phyloP scores from a whole-genome alignment of 2,888 invertebrate species.

The Oligia strigilis region DNA sequence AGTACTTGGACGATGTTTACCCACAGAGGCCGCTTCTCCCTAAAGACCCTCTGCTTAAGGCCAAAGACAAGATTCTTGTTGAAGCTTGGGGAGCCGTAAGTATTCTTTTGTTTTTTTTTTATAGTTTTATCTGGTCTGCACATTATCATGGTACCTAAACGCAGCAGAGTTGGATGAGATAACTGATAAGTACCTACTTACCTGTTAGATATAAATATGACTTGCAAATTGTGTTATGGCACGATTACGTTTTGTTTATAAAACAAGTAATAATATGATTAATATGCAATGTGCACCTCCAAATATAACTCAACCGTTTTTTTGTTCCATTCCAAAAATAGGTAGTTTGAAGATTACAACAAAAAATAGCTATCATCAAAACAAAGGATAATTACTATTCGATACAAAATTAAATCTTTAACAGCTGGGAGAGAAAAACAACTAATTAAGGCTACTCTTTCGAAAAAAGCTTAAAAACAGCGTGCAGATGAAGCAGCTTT shows the following conservation, averaged over 20 bases:
- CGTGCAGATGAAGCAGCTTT: too few relatives aligned
- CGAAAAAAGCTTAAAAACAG: too few relatives aligned
- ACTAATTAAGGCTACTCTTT: too few relatives aligned
- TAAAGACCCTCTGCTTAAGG: slow-evolving; percentile 92
- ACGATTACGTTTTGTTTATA: not conserved
- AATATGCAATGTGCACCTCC: not conserved
- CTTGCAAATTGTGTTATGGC: not conserved
- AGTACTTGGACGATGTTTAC: slow-evolving; percentile 95
- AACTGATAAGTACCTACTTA: not conserved
- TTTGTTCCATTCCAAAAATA: not conserved
- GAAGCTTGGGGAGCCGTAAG: slow-evolving; percentile 85
- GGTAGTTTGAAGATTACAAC: not conserved
- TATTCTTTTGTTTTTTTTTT: slow-evolving; percentile 35
- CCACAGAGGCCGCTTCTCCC: slow-evolving; percentile 92
- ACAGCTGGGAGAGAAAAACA: not conserved
- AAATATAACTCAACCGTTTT: not conserved
- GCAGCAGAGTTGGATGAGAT: not conserved
- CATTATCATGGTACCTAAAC: not conserved
- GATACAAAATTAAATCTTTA: slow-evolving; percentile 7
- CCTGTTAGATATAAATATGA: slow-evolving; percentile 3
- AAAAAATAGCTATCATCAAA: not conserved
- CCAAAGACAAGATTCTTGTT: slow-evolving; percentile 93
- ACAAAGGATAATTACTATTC: slow-evolving; percentile 13
- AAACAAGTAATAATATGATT: not conserved
- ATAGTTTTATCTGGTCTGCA: not conserved